Conservation (phyloP, 2,113 vertebrate genomes). For the Ciconia maguari region DNA sequence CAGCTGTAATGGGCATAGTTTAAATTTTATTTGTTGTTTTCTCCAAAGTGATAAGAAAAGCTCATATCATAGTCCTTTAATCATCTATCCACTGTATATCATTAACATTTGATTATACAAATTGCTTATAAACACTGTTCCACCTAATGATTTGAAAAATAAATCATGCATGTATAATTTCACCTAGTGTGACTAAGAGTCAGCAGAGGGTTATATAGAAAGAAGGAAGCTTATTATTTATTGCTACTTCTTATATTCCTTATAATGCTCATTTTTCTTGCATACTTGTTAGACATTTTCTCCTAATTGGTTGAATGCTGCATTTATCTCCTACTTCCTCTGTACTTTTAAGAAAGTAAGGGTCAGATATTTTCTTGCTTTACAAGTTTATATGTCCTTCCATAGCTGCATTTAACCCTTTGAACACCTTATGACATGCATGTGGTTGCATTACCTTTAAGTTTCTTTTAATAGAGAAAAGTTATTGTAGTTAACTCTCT, state of each 20-base stretch:
- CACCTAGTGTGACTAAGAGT: neutral
- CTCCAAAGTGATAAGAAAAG: neutral
- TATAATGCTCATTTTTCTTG: neutral
- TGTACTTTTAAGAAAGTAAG: neutral
- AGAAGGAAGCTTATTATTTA: neutral
- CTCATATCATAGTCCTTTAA: neutral
- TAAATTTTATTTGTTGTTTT: neutral
- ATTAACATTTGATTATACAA: slow-evolving; percentile 50
- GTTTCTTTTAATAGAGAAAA: neutral
- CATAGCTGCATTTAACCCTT: neutral
- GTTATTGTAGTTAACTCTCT: neutral
- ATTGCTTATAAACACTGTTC: neutral
- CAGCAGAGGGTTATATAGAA: neutral
- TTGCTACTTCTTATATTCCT: neutral
- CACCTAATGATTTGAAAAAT: slow-evolving; percentile 33
- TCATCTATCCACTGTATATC: slow-evolving; percentile 17
- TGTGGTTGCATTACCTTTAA: neutral
- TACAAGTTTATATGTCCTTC: neutral
- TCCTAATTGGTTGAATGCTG: neutral
- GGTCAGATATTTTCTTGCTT: neutral
- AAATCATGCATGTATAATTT: neutral
- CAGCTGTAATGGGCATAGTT: neutral
- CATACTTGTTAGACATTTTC: neutral
- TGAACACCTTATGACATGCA: neutral
- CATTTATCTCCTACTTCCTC: neutral